These are phyloP conservation scores for Crocidura indochinensis DNA, from an alignment of 2,797 vertebrate genomes.

Conservation along the genomic window DNA sequence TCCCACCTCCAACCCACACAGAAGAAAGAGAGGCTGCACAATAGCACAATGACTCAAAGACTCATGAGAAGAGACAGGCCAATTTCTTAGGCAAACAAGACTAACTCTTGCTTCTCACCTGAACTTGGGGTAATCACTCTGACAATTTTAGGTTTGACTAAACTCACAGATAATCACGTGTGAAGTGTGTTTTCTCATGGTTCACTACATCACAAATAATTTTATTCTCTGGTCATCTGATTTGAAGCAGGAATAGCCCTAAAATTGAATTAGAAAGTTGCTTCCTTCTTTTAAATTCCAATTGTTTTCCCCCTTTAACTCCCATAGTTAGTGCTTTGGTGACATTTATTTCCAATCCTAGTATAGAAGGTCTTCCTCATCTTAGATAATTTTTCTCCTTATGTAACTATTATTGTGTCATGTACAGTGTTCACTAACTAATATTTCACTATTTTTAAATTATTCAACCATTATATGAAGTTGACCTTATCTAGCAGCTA, in stretches of 20 bases:
- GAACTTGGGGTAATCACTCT: neutral
- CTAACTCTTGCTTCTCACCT: neutral
- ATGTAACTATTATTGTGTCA: fast-evolving
- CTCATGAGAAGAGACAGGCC: too few relatives aligned
- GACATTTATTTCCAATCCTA: neutral
- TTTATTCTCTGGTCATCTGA: neutral
- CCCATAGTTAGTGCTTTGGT: too few relatives aligned
- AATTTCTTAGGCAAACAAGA: fast-evolving
- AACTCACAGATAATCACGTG: neutral
- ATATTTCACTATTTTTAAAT: neutral
- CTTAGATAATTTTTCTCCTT: too few relatives aligned
- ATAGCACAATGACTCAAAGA: fast-evolving
- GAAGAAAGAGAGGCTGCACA: neutral
- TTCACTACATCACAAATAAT: neutral
- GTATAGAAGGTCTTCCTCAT: neutral
- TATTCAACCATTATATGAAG: neutral
- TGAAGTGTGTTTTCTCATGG: neutral
- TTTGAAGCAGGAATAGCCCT: neutral
- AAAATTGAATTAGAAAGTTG: too few relatives aligned
- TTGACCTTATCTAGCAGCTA: neutral
- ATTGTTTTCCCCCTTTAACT: neutral
- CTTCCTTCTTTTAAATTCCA: neutral
- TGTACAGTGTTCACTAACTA: fast-evolving
- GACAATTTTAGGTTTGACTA: neutral
- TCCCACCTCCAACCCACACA: neutral